Evolutionary conservation across 2,113 vertebrate species (phyloP).

Genomic region (Verasper variegatus): DNA sequence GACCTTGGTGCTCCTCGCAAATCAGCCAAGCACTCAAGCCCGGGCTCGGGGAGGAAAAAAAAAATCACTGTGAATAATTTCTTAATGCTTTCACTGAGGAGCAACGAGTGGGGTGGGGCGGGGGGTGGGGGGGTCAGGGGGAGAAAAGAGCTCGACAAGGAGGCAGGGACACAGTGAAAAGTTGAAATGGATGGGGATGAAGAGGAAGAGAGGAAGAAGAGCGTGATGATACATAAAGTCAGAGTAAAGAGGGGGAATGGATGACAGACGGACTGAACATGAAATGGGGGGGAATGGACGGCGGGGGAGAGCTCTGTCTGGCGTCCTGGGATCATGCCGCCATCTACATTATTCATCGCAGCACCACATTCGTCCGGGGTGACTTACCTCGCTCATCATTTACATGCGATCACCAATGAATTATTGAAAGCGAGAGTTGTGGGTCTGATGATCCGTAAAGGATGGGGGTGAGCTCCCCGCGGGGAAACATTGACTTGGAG

Average conservation of each 20-base stretch:
- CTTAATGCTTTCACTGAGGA: constrained; percentile 49
- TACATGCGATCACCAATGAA: constrained; percentile 70
- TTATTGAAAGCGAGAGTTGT: constrained; percentile 70
- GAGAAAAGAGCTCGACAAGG: neutral
- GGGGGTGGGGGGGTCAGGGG: constrained; percentile 9
- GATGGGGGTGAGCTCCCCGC: constrained; percentile 20
- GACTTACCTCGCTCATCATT: constrained; percentile 73
- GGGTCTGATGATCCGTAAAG: constrained; percentile 65
- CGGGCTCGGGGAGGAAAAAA: constrained; percentile 23
- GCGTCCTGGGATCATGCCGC: constrained; percentile 51
- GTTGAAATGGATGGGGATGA: constrained; percentile 22
- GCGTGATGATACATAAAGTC: constrained; percentile 48
- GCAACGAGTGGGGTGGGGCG: constrained; percentile 24
- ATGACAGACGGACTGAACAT: constrained; percentile 28
- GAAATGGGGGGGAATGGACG: neutral
- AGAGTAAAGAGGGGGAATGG: constrained; percentile 23
- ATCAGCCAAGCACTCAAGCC: constrained; percentile 43
- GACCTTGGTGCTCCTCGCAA: constrained; percentile 54
- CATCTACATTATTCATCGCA: constrained; percentile 75
- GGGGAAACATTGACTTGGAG: constrained; percentile 38
- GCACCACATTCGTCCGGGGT: constrained; percentile 60
- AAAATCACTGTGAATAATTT: constrained; percentile 72
- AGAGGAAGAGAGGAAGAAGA: constrained; percentile 10
- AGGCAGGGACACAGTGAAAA: neutral
- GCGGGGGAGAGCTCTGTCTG: constrained; percentile 3